Base-by-base conservation (phyloP, 2,797 vertebrate species). In the Anisognathus igniventris region DNA sequence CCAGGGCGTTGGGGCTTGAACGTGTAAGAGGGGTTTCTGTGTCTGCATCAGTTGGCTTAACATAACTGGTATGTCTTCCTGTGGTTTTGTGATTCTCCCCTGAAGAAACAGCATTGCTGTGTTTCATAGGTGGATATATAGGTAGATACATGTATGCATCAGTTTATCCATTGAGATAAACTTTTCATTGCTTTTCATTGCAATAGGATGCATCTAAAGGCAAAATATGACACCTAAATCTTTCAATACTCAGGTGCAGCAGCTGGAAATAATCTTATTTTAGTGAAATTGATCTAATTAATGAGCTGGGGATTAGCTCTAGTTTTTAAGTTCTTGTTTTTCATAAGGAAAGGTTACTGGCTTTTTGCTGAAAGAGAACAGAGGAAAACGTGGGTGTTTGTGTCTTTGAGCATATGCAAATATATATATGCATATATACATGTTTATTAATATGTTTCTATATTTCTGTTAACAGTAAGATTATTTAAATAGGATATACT, bases 1-100 rank as follows among this genome's bases (percentile, higher is more conserved):
- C 24, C 1, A 1, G 35, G 21, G 8, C n/a, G 78, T 50, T 42
- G 44, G 31, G 53, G 5, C 33, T 77, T 1, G 1, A 67, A 67
- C 1, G 0, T 14, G 2, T 0, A 0, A 23, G 21, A 33, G 24
- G 4, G 30, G 19, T 61, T 86, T 80, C 53, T 86, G 8, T 37
- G 42, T 14, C 72, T 4, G 1, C 45, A 33, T 70, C 19, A 37
- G 5, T 3, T 44, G 24, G n/a, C 74, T 37, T 44, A 31, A 54
- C 27, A 19, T 4, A 40, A 25, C 12, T 50, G 18, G 2, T 42
- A 9, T 31, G 10, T 70, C 28, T 57, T 30, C 10, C 39, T 54
- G 39, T 7, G 53, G 12, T 33, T 87, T 57, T 74, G 60, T 64
- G 21, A 58, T 67, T 67, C 27, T 92, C 37, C 19, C 57, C 45